Evolutionary conservation across 2,113 vertebrate species (phyloP).

Genomic region (Limnothrissa miodon): DNA sequence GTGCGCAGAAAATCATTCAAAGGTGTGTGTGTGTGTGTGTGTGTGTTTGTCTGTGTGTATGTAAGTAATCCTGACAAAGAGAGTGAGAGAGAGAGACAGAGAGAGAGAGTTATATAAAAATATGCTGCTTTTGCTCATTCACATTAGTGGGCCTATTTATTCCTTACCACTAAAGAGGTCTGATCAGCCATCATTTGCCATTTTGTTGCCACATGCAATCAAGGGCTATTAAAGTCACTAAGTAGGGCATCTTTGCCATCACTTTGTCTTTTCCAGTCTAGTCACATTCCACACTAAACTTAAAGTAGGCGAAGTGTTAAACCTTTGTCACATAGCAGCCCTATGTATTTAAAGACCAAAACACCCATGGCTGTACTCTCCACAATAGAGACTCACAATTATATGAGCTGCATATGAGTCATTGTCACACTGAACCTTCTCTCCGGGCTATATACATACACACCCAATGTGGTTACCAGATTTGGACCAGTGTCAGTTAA

Average conservation of each 20-base stretch:
- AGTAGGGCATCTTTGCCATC: not conserved
- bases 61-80: not conserved
- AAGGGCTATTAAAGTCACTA: not conserved
- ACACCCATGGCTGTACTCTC: not conserved
- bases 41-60: not conserved
- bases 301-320: too few relatives aligned
- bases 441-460: not conserved
- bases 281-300: not conserved
- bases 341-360: not conserved
- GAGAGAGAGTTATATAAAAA: too few relatives aligned
- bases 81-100: too few relatives aligned
- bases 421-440: not conserved
- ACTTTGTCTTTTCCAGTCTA: not conserved
- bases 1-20: conserved; percentile 61
- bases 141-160: not conserved
- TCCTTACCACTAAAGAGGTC: not conserved
- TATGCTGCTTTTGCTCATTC: too few relatives aligned
- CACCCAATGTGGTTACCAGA: not conserved
- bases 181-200: not conserved
- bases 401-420: not conserved
- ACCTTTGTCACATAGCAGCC: not conserved
- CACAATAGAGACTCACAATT: not conserved
- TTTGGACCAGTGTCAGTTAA: not conserved
- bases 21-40: conserved; percentile 49
- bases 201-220: not conserved